Percentiles rank a stretch among this genome's conserved stretches.
Conservation (phyloP, 1,140 invertebrate species). For the Cryptotermes secundus region DNA sequence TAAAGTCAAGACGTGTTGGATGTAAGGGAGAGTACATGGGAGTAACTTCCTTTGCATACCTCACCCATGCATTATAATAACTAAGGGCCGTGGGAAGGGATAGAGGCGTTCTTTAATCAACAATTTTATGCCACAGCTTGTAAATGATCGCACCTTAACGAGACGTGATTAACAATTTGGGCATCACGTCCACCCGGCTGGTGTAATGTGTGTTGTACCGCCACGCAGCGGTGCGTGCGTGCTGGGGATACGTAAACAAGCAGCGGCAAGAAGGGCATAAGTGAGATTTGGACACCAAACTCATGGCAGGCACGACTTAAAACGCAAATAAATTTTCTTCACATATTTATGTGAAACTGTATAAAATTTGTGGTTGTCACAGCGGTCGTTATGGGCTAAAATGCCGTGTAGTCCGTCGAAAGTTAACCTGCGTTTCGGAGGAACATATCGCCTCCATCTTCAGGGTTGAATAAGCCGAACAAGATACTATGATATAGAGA, state of each 20-base stretch:
- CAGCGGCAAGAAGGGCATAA: neutral
- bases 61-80: conserved; percentile 17
- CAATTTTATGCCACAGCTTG: conserved; percentile 19
- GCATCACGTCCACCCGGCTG: neutral
- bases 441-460: no score
- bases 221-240: neutral
- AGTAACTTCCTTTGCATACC: neutral
- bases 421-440: no score
- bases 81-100: neutral
- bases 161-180: neutral
- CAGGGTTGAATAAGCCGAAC: no score
- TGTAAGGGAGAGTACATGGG: neutral
- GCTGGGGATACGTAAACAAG: neutral
- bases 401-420: no score
- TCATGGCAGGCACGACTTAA: no score
- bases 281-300: no score
- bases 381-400: no score
- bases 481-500: no score
- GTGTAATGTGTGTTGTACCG: neutral
- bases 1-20: neutral
- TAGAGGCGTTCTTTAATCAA: neutral
- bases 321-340: no score
- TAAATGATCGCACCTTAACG: conserved; percentile 17
- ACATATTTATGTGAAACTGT: no score
- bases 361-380: no score